These are phyloP conservation scores for Acanthococcus lagerstroemiae DNA, from an alignment of 2,888 invertebrate species.

Conservation along the genomic window DNA sequence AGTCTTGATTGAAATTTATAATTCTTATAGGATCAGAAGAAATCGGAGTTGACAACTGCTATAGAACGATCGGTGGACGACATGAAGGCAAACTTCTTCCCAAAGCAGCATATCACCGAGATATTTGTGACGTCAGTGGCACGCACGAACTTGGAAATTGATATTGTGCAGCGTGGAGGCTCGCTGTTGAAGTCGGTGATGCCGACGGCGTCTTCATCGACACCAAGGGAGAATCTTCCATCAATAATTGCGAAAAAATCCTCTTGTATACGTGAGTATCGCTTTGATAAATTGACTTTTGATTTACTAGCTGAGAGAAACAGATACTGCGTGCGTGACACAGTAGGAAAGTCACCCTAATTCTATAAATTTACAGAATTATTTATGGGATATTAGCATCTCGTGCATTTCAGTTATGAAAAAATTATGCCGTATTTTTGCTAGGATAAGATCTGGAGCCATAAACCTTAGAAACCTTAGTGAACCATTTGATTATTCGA, in stretches of 20 bases:
- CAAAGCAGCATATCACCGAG: slow-evolving; percentile 44
- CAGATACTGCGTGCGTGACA: too few relatives aligned
- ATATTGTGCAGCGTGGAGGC: slow-evolving; percentile 81
- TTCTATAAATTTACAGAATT: too few relatives aligned
- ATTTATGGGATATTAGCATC: too few relatives aligned
- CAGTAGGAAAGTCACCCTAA: too few relatives aligned
- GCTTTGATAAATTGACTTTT: neutral
- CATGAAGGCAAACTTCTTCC: slow-evolving; percentile 74
- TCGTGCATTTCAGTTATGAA: too few relatives aligned
- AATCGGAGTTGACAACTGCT: slow-evolving; percentile 46
- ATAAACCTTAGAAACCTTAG: too few relatives aligned
- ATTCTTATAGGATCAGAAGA: neutral
- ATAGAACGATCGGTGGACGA: slow-evolving; percentile 90
- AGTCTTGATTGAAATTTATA: too few relatives aligned
- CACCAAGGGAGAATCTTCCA: slow-evolving; percentile 8
- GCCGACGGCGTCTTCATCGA: neutral
- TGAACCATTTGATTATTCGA: too few relatives aligned
- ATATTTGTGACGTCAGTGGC: slow-evolving; percentile 65
- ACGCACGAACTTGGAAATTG: slow-evolving; percentile 85
- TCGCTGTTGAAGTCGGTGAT: slow-evolving; percentile 39
- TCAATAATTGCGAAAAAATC: slow-evolving; percentile 9
- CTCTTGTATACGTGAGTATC: slow-evolving; percentile 1
- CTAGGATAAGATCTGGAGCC: too few relatives aligned
- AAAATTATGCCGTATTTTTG: too few relatives aligned
- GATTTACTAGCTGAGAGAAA: too few relatives aligned